These are phyloP conservation scores for Pachypanchax playfairii DNA, from an alignment of 2,113 vertebrate genomes.

Conservation along the genomic window DNA sequence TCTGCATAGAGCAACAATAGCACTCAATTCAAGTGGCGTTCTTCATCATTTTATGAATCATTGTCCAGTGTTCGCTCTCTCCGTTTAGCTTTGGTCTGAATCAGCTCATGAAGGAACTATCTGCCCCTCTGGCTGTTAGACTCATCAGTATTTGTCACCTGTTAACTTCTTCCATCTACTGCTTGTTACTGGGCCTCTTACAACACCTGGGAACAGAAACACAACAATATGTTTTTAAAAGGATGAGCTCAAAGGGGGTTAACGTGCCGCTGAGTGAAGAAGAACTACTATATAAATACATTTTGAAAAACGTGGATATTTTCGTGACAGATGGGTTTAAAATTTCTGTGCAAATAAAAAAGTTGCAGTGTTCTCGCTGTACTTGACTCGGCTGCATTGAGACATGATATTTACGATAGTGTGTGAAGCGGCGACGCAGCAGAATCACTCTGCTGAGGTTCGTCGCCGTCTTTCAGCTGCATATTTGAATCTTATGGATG, in stretches of 20 bases:
- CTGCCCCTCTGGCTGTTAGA: not conserved
- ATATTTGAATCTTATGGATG: constrained; percentile 30
- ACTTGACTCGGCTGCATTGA: constrained; percentile 6
- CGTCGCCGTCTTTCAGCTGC: constrained; percentile 29
- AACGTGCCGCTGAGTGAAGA: not conserved
- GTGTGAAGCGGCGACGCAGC: constrained; percentile 5
- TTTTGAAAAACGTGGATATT: no score
- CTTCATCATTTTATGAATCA: constrained; percentile 6
- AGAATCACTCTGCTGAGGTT: constrained; percentile 10
- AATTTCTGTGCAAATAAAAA: not conserved
- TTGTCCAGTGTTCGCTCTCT: constrained; percentile 1
- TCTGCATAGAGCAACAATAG: constrained; percentile 2
- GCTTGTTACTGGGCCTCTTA: not conserved
- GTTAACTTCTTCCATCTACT: not conserved
- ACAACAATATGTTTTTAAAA: not conserved
- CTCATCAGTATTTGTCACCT: not conserved
- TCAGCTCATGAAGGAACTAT: not conserved
- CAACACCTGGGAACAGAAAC: not conserved
- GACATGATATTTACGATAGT: constrained; percentile 6
- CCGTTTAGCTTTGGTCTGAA: not conserved
- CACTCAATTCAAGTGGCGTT: constrained; percentile 4
- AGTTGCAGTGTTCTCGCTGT: not conserved
- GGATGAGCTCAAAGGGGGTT: constrained; percentile 4
- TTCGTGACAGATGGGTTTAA: no score
- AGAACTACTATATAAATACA: not conserved